Percentiles rank a stretch among this genome's conserved stretches.
Conservation (phyloP, 2,888 invertebrate genomes). For the Hyles lineata region DNA sequence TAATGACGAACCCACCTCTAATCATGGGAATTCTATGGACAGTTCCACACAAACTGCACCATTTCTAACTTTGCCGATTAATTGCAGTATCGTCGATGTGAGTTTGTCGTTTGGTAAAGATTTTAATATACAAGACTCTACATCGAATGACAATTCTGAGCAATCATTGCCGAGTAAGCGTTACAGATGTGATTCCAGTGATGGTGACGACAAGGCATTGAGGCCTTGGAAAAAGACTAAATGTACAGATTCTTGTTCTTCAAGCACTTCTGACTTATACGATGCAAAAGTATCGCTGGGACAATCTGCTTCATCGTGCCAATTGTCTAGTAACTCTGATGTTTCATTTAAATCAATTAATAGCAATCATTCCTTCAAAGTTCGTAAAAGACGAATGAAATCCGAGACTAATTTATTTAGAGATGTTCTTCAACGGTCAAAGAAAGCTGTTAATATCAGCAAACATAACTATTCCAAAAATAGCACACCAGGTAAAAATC, state of each 20-base stretch:
- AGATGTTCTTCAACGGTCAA: conserved; percentile 68
- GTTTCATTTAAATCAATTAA: conserved; percentile 74
- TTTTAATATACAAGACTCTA: conserved; percentile 56
- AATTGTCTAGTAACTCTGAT: conserved; percentile 67
- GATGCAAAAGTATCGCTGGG: conserved; percentile 49
- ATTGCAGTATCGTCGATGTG: conserved; percentile 58
- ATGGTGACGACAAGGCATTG: conserved; percentile 53
- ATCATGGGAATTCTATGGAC: conserved; percentile 48
- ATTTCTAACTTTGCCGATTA: conserved; percentile 48
- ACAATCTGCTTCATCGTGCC: conserved; percentile 52
- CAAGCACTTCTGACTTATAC: conserved; percentile 60
- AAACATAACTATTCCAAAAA: conserved; percentile 56
- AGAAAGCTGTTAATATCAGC: conserved; percentile 52
- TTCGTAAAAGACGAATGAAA: conserved; percentile 69
- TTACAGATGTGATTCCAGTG: conserved; percentile 61
- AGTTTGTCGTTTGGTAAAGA: conserved; percentile 67
- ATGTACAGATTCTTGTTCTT: conserved; percentile 60
- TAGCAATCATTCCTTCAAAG: conserved; percentile 70
- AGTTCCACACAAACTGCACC: conserved; percentile 69
- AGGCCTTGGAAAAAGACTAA: conserved; percentile 71
- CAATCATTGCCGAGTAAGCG: conserved; percentile 61
- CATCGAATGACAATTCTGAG: conserved; percentile 60
- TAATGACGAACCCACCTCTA: conserved; percentile 56
- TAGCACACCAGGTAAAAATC: conserved; percentile 57
- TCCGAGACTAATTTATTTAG: conserved; percentile 70